Evolutionary conservation across 2,113 vertebrate species (phyloP).

Genomic region (Myotis lucifugus): DNA sequence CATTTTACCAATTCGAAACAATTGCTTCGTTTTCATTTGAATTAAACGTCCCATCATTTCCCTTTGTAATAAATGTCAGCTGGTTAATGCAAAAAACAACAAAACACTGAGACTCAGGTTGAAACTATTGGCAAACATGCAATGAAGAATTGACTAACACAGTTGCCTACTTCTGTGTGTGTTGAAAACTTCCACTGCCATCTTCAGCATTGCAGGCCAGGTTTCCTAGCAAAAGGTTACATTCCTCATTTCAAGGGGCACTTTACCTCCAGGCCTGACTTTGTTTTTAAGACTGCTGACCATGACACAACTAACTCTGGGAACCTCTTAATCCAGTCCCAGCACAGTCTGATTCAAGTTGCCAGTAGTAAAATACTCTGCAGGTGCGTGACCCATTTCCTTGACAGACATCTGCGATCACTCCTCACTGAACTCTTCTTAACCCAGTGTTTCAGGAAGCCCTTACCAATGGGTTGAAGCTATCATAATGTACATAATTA

Average conservation of each 20-base stretch:
- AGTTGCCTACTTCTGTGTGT: background rate
- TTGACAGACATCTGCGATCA: background rate
- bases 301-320: background rate
- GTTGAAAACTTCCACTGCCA: background rate
- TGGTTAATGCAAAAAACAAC: slow-evolving; percentile 18
- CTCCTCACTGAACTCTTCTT: background rate
- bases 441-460: background rate
- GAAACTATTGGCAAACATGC: slow-evolving; percentile 51
- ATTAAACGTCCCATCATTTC: slow-evolving; percentile 46
- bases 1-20: slow-evolving; percentile 51
- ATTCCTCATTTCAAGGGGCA: background rate
- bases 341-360: background rate
- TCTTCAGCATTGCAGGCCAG: background rate
- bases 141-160: background rate
- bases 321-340: background rate
- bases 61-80: background rate
- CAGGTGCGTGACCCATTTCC: background rate
- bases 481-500: background rate
- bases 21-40: slow-evolving; percentile 43
- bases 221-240: background rate
- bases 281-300: background rate
- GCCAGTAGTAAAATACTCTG: background rate
- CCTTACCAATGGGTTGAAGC: background rate
- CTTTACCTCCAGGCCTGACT: background rate
- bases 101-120: slow-evolving; percentile 36